A percentile compares a stretch with the other conserved stretches of the same genome.
These are phyloP conservation scores for Xiphorhynchus erythropygius DNA, from an alignment of 2,797 vertebrate species.

Conservation along the genomic window DNA sequence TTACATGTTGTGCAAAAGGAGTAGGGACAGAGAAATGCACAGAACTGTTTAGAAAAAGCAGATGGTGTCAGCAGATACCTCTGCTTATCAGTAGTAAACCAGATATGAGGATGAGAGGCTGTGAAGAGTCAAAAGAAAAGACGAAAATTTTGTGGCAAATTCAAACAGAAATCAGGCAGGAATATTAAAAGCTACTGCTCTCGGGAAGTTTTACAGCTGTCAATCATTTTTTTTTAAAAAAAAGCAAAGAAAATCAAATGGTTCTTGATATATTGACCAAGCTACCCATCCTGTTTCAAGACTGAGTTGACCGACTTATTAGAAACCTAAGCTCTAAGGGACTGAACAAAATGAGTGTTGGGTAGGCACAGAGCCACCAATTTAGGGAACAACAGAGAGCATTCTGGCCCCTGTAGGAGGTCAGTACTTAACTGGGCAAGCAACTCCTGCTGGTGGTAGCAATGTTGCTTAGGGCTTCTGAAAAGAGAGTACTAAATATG, in stretches of 20 bases:
- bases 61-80: not conserved
- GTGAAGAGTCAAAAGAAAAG: not conserved
- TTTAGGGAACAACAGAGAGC: not conserved
- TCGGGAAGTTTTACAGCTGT: not conserved
- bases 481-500: not conserved
- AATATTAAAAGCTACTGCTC: not conserved
- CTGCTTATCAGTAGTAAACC: not conserved
- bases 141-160: not conserved
- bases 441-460: not conserved
- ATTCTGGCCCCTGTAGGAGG: conserved; percentile 29
- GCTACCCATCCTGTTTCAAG: not conserved
- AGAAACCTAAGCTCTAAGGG: not conserved
- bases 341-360: not conserved
- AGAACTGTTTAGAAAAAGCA: not conserved
- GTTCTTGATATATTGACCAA: not conserved
- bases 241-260: not conserved
- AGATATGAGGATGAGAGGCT: not conserved
- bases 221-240: not conserved
- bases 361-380: conserved; percentile 25
- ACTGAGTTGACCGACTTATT: not conserved
- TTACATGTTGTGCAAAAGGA: not conserved
- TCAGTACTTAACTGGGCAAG: not conserved
- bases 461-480: not conserved
- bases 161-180: not conserved
- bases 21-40: not conserved